Evolutionary conservation across 2,797 vertebrate species (phyloP).

Genomic region (Tiaroga cobitis): DNA sequence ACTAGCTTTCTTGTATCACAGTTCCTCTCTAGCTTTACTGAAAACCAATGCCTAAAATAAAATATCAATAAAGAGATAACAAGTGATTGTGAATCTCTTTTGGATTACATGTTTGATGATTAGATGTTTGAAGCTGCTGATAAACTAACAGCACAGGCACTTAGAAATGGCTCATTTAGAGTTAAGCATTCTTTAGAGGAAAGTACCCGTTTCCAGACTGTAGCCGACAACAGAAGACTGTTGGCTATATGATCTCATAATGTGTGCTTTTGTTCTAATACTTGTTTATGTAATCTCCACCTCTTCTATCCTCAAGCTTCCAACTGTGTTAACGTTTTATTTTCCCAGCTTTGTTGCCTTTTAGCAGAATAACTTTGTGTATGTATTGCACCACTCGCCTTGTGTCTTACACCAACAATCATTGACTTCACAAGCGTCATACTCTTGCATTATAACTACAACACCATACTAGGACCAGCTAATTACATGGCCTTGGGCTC

Average conservation of each 20-base stretch:
- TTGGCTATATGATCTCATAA: conserved; percentile 2
- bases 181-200: conserved; percentile 6
- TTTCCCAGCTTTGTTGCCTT: not conserved
- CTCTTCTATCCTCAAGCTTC: conserved; percentile 10
- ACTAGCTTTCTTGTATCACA: not conserved
- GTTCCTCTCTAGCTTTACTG: not conserved
- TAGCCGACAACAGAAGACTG: conserved; percentile 32
- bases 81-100: not conserved
- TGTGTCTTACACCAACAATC: not conserved
- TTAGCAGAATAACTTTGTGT: not conserved
- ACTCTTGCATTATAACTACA: not conserved
- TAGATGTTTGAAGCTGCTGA: not conserved
- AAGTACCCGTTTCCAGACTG: not conserved
- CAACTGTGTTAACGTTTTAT: not conserved
- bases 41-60: not conserved
- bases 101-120: not conserved
- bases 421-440: not conserved
- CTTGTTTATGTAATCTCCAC: conserved; percentile 31
- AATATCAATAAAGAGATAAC: not conserved
- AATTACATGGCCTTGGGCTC: not conserved
- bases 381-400: not conserved
- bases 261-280: conserved; percentile 11
- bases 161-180: not conserved
- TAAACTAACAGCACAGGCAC: not conserved
- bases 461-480: not conserved